Percentiles rank a stretch among this genome's conserved stretches.
phyloP scores from a whole-genome alignment of 2,888 invertebrate genomes.

The Apomyelois bistriatella region DNA sequence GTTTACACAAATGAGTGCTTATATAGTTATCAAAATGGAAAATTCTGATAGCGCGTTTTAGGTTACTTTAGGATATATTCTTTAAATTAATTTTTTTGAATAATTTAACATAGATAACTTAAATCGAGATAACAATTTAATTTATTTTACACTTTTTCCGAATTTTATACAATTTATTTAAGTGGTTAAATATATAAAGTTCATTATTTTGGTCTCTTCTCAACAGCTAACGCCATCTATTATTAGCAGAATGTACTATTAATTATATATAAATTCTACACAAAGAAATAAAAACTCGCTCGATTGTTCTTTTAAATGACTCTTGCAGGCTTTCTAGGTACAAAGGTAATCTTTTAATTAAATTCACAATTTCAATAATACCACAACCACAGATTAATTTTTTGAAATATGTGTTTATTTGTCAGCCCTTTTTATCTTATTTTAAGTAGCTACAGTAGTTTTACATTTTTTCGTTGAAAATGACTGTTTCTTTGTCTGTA shows the following conservation, averaged over 20 bases:
- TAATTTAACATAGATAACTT: neutral
- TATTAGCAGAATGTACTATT: slow-evolving; percentile 14
- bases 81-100: slow-evolving; percentile 2
- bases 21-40: slow-evolving; percentile 28
- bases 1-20: rapidly evolving
- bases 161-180: neutral
- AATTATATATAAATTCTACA: too few species aligned
- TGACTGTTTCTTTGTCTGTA: too few species aligned
- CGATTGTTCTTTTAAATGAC: neutral
- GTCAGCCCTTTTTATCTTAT: too few species aligned
- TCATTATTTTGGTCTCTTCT: neutral
- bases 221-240: slow-evolving; percentile 46
- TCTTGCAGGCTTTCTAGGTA: too few species aligned
- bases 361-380: too few species aligned
- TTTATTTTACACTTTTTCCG: neutral
- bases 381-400: too few species aligned
- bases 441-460: too few species aligned
- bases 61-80: slow-evolving; percentile 15
- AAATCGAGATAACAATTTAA: neutral
- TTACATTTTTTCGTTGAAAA: too few species aligned
- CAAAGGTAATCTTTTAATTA: too few species aligned
- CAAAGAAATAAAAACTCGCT: too few species aligned
- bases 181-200: neutral
- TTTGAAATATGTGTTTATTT: too few species aligned
- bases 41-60: slow-evolving; percentile 47